A percentile compares a stretch with the other conserved stretches of the same genome.
Conservation (phyloP, 1,140 invertebrate species). For the Caenorhabditis inopinata region DNA sequence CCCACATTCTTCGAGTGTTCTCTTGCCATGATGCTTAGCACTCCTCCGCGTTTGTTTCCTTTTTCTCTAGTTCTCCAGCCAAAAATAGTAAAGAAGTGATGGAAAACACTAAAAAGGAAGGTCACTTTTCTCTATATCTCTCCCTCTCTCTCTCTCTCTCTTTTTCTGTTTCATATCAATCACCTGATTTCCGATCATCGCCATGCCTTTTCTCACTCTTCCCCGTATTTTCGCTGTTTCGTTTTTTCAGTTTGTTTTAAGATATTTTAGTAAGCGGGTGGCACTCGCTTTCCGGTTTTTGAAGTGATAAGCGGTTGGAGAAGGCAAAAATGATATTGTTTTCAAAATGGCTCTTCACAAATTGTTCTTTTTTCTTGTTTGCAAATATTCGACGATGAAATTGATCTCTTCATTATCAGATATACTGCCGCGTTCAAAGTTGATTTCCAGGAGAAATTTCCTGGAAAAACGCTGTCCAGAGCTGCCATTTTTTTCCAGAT, state of each 20-base stretch:
- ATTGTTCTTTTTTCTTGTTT: too few species aligned
- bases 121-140: not conserved
- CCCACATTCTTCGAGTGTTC: slow-evolving; percentile 20
- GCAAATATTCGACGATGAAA: too few species aligned
- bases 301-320: too few species aligned
- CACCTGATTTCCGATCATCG: slow-evolving; percentile 28
- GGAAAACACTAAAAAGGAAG: not conserved
- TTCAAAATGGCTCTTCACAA: too few species aligned
- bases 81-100: slow-evolving; percentile 5
- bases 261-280: not conserved
- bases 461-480: too few species aligned
- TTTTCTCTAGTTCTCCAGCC: slow-evolving; percentile 19
- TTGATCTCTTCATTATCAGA: too few species aligned
- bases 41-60: not conserved
- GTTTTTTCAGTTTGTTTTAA: not conserved
- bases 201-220: slow-evolving; percentile 8
- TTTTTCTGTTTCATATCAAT: not conserved
- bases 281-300: not conserved
- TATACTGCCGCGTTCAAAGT: too few species aligned
- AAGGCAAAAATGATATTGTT: too few species aligned
- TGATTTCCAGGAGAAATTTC: too few species aligned
- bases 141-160: not conserved
- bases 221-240: not conserved
- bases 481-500: too few species aligned
- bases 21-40: not conserved